A percentile compares a stretch with the other conserved stretches of the same genome.
Conservation (phyloP, 2,888 invertebrate species). For the Choristoneura rosaceana region DNA sequence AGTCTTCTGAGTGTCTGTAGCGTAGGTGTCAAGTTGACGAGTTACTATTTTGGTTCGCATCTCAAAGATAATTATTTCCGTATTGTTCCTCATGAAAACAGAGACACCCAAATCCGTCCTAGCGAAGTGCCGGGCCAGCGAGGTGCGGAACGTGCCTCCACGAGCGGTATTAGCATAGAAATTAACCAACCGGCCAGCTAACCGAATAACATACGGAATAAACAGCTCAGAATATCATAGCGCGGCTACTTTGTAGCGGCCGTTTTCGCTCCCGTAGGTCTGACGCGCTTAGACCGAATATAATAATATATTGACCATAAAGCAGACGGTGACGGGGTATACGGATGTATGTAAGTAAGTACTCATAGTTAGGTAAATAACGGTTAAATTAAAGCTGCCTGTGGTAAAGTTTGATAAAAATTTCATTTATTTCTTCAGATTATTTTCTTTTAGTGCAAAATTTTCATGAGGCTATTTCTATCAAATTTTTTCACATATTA, state of each 20-base stretch:
- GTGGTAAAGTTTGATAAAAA: neutral
- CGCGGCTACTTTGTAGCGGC: slow-evolving; percentile 11
- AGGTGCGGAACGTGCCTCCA: slow-evolving; percentile 47
- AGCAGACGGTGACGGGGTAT: neutral
- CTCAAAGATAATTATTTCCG: neutral
- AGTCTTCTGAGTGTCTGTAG: neutral
- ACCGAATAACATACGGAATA: slow-evolving; percentile 76
- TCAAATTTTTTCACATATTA: too few species aligned
- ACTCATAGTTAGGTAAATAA: neutral
- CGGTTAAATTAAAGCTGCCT: neutral
- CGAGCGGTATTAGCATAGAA: slow-evolving; percentile 78
- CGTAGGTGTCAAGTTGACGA: neutral
- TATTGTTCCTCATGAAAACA: slow-evolving; percentile 42
- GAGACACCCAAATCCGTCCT: slow-evolving; percentile 52
- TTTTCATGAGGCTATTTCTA: too few species aligned
- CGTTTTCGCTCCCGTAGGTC: slow-evolving; percentile 9
- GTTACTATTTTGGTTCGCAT: neutral
- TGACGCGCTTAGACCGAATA: slow-evolving; percentile 6
- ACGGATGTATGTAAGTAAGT: too few species aligned
- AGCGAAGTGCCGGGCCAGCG: slow-evolving; percentile 43
- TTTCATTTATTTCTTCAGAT: neutral
- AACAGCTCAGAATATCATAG: slow-evolving; percentile 52
- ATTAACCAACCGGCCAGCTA: slow-evolving; percentile 70
- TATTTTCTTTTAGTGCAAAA: too few species aligned
- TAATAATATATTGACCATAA: neutral